Evolutionary conservation across 2,888 invertebrate genomes (phyloP).

Genomic region (Furcula furcula): DNA sequence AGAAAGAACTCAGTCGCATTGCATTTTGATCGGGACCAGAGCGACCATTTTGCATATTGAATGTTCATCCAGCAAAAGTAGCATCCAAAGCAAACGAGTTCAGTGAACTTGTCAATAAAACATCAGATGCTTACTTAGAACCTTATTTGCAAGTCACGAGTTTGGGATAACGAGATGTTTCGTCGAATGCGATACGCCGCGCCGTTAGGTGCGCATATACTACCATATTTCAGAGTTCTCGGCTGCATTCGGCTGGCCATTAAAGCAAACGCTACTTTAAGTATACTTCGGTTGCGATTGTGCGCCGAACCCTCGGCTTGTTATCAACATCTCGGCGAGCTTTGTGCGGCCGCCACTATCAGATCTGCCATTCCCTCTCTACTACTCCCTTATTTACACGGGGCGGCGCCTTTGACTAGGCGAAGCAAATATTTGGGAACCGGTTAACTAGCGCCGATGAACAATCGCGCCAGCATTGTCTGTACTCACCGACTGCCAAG

Average conservation of each 20-base stretch:
- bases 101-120: slow-evolving; percentile 61
- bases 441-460: slow-evolving; percentile 73
- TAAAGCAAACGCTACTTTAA: slow-evolving; percentile 43
- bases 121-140: slow-evolving; percentile 65
- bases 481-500: slow-evolving; percentile 61
- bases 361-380: slow-evolving; percentile 57
- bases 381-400: slow-evolving; percentile 46
- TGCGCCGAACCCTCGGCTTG: slow-evolving; percentile 39
- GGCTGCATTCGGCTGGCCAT: slow-evolving; percentile 17
- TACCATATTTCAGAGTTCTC: neutral
- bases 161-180: slow-evolving; percentile 30
- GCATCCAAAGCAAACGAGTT: slow-evolving; percentile 43
- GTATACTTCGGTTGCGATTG: slow-evolving; percentile 52
- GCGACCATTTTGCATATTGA: slow-evolving; percentile 53
- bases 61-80: slow-evolving; percentile 41
- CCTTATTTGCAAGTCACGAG: slow-evolving; percentile 59
- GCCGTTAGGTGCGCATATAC: slow-evolving; percentile 10
- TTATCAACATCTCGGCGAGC: slow-evolving; percentile 64
- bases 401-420: slow-evolving; percentile 72
- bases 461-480: slow-evolving; percentile 68
- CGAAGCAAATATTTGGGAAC: slow-evolving; percentile 73
- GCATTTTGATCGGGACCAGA: slow-evolving; percentile 43
- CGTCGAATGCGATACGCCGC: slow-evolving; percentile 35
- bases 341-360: slow-evolving; percentile 62
- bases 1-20: slow-evolving; percentile 35